These are phyloP conservation scores for Hypena proboscidalis DNA, from an alignment of 2,888 invertebrate genomes.

Conservation along the genomic window DNA sequence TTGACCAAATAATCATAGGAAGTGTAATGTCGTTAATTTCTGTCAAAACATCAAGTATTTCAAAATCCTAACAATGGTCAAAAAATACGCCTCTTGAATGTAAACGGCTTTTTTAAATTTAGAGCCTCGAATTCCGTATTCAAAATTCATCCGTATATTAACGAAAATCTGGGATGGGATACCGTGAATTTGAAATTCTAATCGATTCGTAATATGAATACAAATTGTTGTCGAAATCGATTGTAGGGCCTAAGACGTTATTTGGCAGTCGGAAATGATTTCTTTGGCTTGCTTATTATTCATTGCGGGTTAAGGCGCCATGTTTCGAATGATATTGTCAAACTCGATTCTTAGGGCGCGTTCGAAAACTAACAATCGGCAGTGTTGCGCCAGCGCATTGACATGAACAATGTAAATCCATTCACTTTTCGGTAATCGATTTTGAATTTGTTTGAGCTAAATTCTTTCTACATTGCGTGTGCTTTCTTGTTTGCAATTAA, in stretches of 20 bases:
- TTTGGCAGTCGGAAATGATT: conserved; percentile 67
- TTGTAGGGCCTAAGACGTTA: conserved; percentile 34
- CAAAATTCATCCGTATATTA: conserved; percentile 62
- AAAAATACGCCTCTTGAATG: conserved; percentile 45
- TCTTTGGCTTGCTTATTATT: conserved; percentile 56
- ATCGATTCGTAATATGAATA: conserved; percentile 50
- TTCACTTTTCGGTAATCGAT: conserved; percentile 15
- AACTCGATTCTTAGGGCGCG: conserved; percentile 29
- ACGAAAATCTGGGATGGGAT: conserved; percentile 67
- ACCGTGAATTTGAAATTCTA: conserved; percentile 64
- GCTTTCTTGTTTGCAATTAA: too few species aligned
- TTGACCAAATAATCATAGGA: conserved; percentile 34
- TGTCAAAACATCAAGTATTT: conserved; percentile 23
- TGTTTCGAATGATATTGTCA: conserved; percentile 44
- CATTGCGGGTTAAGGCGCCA: conserved; percentile 47
- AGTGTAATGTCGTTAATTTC: conserved; percentile 11
- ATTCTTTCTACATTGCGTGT: conserved; percentile 5
- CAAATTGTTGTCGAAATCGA: conserved; percentile 52
- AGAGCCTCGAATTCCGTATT: conserved; percentile 62
- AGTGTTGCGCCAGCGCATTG: conserved; percentile 35
- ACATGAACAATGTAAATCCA: conserved; percentile 31
- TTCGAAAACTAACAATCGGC: conserved; percentile 39
- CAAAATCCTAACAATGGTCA: conserved; percentile 44
- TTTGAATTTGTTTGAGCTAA: conserved; percentile 1
- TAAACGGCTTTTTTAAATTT: conserved; percentile 45